These are phyloP conservation scores for Dufourea novaeangliae DNA, from an alignment of 1,140 invertebrate genomes.

Conservation along the genomic window DNA sequence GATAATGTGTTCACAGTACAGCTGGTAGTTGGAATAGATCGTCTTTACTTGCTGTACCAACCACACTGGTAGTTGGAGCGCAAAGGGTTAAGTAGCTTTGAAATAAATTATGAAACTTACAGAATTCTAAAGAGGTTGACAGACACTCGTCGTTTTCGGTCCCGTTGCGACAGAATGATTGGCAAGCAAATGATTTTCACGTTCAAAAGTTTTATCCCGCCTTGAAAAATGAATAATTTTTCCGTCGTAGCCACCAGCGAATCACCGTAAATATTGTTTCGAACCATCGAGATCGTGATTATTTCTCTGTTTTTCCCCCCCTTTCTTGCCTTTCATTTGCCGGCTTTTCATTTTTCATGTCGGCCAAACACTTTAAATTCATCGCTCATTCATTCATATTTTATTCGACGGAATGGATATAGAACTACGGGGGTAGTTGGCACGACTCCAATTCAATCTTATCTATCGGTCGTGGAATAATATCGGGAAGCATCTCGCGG, in stretches of 20 bases:
- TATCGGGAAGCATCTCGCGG: slow-evolving; percentile 51
- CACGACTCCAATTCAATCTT: slow-evolving; percentile 63
- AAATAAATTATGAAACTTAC: too few relatives aligned
- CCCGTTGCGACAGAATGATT: too few relatives aligned
- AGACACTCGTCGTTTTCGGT: too few relatives aligned
- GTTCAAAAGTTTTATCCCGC: too few relatives aligned
- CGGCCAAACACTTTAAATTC: slow-evolving; percentile 55
- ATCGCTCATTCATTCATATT: slow-evolving; percentile 60
- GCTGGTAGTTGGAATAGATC: too few relatives aligned
- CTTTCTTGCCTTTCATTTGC: background rate
- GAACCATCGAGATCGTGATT: slow-evolving; percentile 4
- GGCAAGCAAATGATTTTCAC: too few relatives aligned
- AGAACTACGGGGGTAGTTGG: slow-evolving; percentile 56
- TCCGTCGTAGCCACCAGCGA: background rate
- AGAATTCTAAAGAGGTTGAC: too few relatives aligned
- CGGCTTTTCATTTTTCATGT: slow-evolving; percentile 46
- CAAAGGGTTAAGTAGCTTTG: too few relatives aligned
- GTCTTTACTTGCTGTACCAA: too few relatives aligned
- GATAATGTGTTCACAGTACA: too few relatives aligned
- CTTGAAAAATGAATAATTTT: slow-evolving; percentile 11
- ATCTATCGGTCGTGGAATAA: slow-evolving; percentile 61
- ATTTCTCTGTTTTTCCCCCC: background rate
- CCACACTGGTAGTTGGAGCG: too few relatives aligned
- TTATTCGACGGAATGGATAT: slow-evolving; percentile 61
- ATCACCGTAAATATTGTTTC: slow-evolving; percentile 17